Conservation (phyloP, 2,888 invertebrate genomes). For the Cybosia mesomella region DNA sequence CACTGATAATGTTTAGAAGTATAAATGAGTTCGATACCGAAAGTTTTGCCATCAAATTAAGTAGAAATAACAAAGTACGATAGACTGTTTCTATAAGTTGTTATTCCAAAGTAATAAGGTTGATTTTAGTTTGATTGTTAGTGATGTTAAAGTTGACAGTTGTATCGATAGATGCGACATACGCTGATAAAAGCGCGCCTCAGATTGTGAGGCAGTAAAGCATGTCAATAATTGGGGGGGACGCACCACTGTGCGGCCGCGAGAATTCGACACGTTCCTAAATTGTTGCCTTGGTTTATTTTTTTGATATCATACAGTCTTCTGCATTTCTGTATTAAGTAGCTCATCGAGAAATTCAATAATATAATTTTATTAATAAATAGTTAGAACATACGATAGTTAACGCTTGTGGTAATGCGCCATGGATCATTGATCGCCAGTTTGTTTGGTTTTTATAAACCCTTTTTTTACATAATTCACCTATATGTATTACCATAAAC, state of each 20-base stretch:
- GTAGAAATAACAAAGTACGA: conserved; percentile 62
- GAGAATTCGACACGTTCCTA: conserved; percentile 42
- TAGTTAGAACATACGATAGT: no score
- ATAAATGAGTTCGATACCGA: conserved; percentile 81
- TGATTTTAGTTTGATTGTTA: conserved; percentile 35
- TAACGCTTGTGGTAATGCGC: no score
- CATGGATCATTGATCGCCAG: no score
- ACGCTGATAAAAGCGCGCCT: conserved; percentile 78
- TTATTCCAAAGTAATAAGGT: conserved; percentile 49
- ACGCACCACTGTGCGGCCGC: conserved; percentile 60
- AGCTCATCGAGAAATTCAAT: no score
- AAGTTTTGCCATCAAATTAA: conserved; percentile 84
- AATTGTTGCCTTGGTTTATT: conserved; percentile 26
- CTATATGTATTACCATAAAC: no score
- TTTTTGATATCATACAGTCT: neutral
- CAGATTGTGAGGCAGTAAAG: conserved; percentile 78
- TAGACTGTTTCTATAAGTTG: neutral
- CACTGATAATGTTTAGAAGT: conserved; percentile 66
- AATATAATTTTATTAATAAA: no score
- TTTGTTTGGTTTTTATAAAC: no score
- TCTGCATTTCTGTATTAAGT: neutral
- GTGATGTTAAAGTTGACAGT: conserved; percentile 32
- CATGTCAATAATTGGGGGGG: conserved; percentile 82
- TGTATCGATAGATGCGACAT: conserved; percentile 64
- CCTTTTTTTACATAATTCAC: no score